phyloP scores from a whole-genome alignment of 2,888 invertebrate species.

The Piscicola geometra region DNA sequence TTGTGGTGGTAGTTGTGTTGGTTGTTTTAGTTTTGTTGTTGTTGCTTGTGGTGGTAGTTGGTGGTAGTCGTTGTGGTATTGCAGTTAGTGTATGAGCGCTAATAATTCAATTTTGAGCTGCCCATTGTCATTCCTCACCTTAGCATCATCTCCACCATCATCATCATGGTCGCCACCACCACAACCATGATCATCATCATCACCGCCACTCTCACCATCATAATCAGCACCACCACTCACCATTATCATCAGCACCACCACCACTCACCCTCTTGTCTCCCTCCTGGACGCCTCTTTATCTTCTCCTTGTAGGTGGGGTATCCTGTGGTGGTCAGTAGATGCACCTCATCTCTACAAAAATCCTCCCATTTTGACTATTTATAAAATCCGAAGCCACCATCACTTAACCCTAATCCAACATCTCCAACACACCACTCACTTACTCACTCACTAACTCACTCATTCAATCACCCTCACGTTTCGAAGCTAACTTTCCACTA shows the following conservation, averaged over 20 bases:
- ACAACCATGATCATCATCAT: background rate
- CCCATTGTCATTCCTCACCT: too few relatives aligned
- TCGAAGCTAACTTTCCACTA: background rate
- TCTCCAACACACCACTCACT: background rate
- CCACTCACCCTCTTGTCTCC: conserved; percentile 70
- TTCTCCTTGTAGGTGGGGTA: conserved; percentile 99
- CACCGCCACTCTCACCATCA: background rate
- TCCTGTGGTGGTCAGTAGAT: conserved; percentile 55
- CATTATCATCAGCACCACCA: background rate
- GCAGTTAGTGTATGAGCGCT: too few relatives aligned
- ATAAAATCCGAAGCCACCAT: background rate
- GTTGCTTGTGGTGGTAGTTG: too few relatives aligned
- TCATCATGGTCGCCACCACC: too few relatives aligned
- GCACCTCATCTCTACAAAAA: background rate
- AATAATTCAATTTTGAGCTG: too few relatives aligned
- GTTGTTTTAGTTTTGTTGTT: too few relatives aligned
- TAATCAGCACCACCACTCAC: background rate
- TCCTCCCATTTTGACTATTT: background rate
- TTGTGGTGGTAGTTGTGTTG: too few relatives aligned
- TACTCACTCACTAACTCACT: background rate
- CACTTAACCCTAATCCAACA: background rate
- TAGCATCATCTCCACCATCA: too few relatives aligned
- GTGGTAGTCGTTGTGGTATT: too few relatives aligned
- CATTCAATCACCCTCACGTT: background rate
- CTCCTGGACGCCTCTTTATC: conserved; percentile 87